Percentiles rank a stretch among this genome's conserved stretches.
Evolutionary conservation across 2,888 invertebrate genomes (phyloP).

Genomic region (Caenorhabditis sp.): DNA sequence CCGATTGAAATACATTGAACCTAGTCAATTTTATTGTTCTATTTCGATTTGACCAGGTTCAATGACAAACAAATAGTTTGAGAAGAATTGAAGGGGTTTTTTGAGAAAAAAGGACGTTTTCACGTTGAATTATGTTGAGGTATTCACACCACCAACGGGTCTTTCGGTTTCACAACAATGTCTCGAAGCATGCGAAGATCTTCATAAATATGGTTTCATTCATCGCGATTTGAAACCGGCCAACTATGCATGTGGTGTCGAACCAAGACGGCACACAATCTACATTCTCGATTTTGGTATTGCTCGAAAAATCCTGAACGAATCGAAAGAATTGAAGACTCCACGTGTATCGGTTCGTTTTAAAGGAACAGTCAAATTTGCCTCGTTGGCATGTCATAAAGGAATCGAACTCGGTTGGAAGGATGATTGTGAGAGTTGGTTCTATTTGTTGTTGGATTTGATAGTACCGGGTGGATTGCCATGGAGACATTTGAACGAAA

Average conservation of each 20-base stretch:
- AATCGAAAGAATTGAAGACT: slow-evolving; percentile 49
- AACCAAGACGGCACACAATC: slow-evolving; percentile 33
- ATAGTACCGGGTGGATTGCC: slow-evolving; percentile 52
- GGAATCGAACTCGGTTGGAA: slow-evolving; percentile 55
- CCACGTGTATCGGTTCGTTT: slow-evolving; percentile 46
- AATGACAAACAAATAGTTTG: too few species aligned
- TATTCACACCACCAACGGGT: slow-evolving; percentile 55
- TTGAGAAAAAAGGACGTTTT: too few species aligned
- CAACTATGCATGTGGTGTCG: slow-evolving; percentile 59
- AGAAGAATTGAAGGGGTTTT: too few species aligned
- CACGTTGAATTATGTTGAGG: slow-evolving; percentile 1
- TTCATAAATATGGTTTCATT: slow-evolving; percentile 63
- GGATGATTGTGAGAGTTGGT: slow-evolving; percentile 67
- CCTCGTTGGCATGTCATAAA: slow-evolving; percentile 58
- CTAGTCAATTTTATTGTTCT: too few species aligned
- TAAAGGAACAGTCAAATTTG: slow-evolving; percentile 66
- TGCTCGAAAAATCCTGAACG: slow-evolving; percentile 54
- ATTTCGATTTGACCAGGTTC: too few species aligned
- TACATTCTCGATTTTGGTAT: slow-evolving; percentile 67
- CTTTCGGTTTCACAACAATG: slow-evolving; percentile 57
- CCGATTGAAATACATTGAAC: too few species aligned
- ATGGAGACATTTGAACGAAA: slow-evolving; percentile 54
- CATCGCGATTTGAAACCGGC: slow-evolving; percentile 64
- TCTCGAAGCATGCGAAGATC: slow-evolving; percentile 62
- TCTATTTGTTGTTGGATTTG: slow-evolving; percentile 64